Evolutionary conservation across 2,797 vertebrate genomes (phyloP).

Genomic region (Myotis vivesi): DNA sequence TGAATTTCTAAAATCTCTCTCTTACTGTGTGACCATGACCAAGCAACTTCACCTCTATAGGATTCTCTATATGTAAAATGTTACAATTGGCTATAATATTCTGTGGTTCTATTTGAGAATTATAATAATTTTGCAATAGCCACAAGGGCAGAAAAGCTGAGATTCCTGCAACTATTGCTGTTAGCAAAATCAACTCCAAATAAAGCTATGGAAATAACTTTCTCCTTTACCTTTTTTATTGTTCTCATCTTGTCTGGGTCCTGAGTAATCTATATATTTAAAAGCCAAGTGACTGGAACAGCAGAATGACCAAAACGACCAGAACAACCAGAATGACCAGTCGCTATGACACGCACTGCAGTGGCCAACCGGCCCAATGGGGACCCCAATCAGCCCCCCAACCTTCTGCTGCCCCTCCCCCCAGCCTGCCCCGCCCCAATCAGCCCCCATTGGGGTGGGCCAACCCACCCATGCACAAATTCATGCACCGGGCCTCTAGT

Average conservation of each 20-base stretch:
- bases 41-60: conserved; percentile 9
- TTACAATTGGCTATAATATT: not conserved
- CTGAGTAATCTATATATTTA: not conserved
- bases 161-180: not conserved
- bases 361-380: no score
- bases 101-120: conserved; percentile 11
- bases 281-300: no score
- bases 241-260: not conserved
- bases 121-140: not conserved
- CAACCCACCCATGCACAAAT: no score
- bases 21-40: not conserved
- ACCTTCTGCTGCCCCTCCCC: no score
- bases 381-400: no score
- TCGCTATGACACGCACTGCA: no score
- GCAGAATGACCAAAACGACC: no score
- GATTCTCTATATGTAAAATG: conserved; percentile 1
- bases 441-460: no score
- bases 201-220: not conserved
- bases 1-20: conserved; percentile 3
- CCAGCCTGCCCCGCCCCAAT: no score
- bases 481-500: not conserved
- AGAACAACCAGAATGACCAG: no score
- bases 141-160: conserved; percentile 9
- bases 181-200: conserved; percentile 53
- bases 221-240: not conserved